Conservation (phyloP, 2,888 invertebrate species). For the Ischnus inquisitorius region DNA sequence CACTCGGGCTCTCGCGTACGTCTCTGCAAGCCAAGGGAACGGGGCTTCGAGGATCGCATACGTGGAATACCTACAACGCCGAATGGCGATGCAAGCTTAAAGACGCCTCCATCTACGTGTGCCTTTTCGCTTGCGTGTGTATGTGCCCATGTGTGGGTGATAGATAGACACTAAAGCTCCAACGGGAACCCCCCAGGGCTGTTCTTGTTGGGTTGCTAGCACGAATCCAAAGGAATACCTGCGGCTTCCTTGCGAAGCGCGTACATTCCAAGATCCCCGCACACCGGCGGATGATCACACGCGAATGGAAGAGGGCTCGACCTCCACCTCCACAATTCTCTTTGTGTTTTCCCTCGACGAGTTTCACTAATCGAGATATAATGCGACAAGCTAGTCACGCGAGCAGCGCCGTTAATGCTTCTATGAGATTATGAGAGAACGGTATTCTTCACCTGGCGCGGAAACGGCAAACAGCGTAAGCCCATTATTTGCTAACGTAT, state of each 20-base stretch:
- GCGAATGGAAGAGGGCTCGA: not conserved
- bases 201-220: conserved; percentile 19
- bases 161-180: conserved; percentile 18
- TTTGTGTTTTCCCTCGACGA: conserved; percentile 53
- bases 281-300: not conserved
- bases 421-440: conserved; percentile 16
- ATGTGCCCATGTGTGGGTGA: not conserved
- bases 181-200: conserved; percentile 13
- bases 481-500: conserved; percentile 36
- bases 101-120: no score
- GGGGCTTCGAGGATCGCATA: conserved; percentile 29
- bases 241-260: conserved; percentile 40
- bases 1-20: not conserved
- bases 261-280: conserved; percentile 40
- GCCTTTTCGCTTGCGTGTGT: no score
- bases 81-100: not conserved
- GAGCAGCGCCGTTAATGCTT: not conserved
- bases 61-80: conserved; percentile 42
- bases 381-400: conserved; percentile 48
- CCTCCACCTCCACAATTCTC: conserved; percentile 8
- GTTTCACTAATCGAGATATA: conserved; percentile 59
- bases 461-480: conserved; percentile 5
- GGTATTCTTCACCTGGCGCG: conserved; percentile 26
- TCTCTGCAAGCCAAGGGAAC: not conserved
- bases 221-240: conserved; percentile 51